Percentiles rank a stretch among this genome's conserved stretches.
phyloP scores from a whole-genome alignment of 2,888 invertebrate genomes.

The Sesamia inferens region DNA sequence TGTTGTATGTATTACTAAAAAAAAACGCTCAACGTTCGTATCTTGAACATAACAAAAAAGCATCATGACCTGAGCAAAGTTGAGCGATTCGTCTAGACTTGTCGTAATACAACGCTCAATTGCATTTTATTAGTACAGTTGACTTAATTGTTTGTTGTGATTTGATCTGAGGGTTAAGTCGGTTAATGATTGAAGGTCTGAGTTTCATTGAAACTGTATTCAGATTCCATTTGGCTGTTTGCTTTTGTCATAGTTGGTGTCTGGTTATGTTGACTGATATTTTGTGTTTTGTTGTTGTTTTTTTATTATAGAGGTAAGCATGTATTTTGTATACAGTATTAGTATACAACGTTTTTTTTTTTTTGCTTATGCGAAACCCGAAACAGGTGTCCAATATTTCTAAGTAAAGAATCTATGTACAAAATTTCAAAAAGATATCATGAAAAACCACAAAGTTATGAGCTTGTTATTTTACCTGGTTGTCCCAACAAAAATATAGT shows the following conservation, averaged over 20 bases:
- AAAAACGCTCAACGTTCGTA: constrained; percentile 21
- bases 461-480: too few species aligned
- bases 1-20: too few species aligned
- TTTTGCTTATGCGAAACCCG: too few species aligned
- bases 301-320: too few species aligned
- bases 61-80: constrained; percentile 40
- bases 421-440: too few species aligned
- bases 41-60: constrained; percentile 3
- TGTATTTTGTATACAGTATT: too few species aligned
- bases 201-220: constrained; percentile 1
- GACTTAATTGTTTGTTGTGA: constrained; percentile 45
- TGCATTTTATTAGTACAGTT: constrained; percentile 36
- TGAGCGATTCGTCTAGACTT: constrained; percentile 57
- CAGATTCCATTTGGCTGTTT: neutral
- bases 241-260: neutral
- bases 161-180: constrained; percentile 22
- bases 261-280: neutral
- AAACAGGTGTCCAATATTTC: too few species aligned
- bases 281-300: neutral
- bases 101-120: constrained; percentile 36
- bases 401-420: too few species aligned
- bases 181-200: neutral
- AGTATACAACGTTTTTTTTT: too few species aligned
- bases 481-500: too few species aligned
- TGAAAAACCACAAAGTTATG: too few species aligned